These are phyloP conservation scores for Ypsolopha scabrella DNA, from an alignment of 2,888 invertebrate species.

Conservation along the genomic window DNA sequence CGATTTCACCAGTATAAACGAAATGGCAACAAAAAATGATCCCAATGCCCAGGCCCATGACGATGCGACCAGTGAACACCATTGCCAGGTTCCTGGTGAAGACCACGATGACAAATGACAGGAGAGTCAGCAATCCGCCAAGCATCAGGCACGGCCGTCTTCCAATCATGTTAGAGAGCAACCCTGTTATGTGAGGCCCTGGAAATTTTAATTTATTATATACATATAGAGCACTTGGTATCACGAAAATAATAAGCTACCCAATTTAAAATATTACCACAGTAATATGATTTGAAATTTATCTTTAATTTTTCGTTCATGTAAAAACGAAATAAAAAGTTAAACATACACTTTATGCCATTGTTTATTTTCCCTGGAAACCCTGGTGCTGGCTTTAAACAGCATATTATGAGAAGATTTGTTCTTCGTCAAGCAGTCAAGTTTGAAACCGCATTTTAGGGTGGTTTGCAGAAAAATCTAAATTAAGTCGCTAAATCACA, in stretches of 20 bases:
- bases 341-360: not conserved
- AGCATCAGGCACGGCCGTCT: constrained; percentile 23
- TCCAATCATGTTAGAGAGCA: constrained; percentile 22
- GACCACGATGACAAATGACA: constrained; percentile 19
- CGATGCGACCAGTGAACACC: constrained; percentile 16
- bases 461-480: too few species aligned
- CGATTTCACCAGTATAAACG: constrained; percentile 22
- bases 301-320: not conserved
- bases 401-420: too few species aligned
- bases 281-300: not conserved
- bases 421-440: too few species aligned
- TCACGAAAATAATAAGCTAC: too few species aligned
- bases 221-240: too few species aligned
- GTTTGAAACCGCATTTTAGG: too few species aligned
- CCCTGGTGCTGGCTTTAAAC: too few species aligned
- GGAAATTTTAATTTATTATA: constrained; percentile 8
- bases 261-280: too few species aligned
- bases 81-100: constrained; percentile 13
- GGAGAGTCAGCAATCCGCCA: constrained; percentile 19
- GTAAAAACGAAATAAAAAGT: not conserved
- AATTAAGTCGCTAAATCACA: too few species aligned
- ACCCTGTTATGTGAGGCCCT: constrained; percentile 24
- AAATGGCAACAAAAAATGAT: constrained; percentile 18
- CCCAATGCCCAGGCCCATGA: constrained; percentile 22
- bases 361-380: too few species aligned